These are phyloP conservation scores for Anthopleura sola DNA, from an alignment of 64 coral and sea anemone species.

Conservation along the genomic window DNA sequence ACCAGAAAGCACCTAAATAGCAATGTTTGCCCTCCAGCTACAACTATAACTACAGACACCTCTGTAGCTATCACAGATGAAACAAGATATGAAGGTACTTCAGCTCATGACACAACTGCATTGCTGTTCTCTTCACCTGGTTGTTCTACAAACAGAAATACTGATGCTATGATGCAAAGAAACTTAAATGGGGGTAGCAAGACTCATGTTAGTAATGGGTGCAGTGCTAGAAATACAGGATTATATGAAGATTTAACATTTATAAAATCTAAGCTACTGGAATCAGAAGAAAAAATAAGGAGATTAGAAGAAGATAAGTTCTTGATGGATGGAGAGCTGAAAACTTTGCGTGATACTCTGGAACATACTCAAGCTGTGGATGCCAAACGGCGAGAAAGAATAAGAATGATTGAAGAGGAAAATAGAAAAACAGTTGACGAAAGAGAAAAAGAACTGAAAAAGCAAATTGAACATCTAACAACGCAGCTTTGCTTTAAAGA, in stretches of 20 bases:
- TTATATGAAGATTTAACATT: conserved; percentile 42
- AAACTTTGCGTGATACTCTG: conserved; percentile 70
- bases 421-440: conserved; percentile 47
- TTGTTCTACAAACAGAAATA: neutral
- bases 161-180: neutral
- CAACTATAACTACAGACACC: neutral
- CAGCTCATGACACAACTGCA: neutral
- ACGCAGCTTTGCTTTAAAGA: conserved; percentile 77
- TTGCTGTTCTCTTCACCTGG: neutral
- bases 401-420: conserved; percentile 44
- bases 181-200: neutral
- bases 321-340: conserved; percentile 75
- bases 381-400: conserved; percentile 32
- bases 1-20: neutral
- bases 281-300: conserved; percentile 41
- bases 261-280: conserved; percentile 13
- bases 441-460: conserved; percentile 67
- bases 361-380: conserved; percentile 49
- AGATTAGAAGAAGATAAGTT: conserved; percentile 61
- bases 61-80: neutral
- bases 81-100: neutral
- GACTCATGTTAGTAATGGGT: neutral
- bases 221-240: neutral
- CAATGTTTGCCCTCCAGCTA: neutral
- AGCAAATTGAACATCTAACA: conserved; percentile 74